Evolutionary conservation across 2,888 invertebrate genomes (phyloP).

Genomic region (Athrips mouffetella): DNA sequence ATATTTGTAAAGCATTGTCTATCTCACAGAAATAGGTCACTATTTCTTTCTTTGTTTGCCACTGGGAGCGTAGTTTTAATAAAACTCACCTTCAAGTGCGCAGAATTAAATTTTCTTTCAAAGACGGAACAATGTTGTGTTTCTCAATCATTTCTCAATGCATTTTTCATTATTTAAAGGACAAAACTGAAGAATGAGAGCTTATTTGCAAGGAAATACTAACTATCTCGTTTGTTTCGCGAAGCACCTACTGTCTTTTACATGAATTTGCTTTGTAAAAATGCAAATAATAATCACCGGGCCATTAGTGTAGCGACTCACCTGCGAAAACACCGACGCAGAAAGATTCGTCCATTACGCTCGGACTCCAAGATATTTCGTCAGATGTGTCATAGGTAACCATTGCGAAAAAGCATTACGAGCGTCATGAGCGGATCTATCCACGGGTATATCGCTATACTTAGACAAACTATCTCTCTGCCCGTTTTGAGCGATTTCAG

Average conservation of each 20-base stretch:
- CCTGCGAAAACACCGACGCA: not conserved
- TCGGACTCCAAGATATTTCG: not conserved
- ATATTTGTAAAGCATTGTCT: constrained; percentile 47
- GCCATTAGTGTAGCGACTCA: too few relatives aligned
- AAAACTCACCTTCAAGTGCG: not conserved
- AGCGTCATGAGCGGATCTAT: too few relatives aligned
- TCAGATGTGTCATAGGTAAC: too few relatives aligned
- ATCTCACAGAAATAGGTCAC: constrained; percentile 47
- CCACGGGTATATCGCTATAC: too few relatives aligned
- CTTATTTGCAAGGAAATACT: constrained; percentile 1
- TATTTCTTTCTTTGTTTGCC: constrained; percentile 34
- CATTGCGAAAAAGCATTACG: too few relatives aligned
- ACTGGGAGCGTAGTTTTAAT: not conserved
- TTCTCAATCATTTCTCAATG: not conserved
- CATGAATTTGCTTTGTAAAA: not conserved
- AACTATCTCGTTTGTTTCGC: not conserved
- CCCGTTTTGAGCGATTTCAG: too few relatives aligned
- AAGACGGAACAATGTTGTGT: constrained; percentile 2
- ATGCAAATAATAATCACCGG: too few relatives aligned
- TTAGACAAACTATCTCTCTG: too few relatives aligned
- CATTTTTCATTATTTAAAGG: constrained; percentile 8
- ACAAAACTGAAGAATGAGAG: constrained; percentile 8
- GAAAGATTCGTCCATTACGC: not conserved
- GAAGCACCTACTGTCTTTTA: not conserved
- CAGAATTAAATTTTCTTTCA: constrained; percentile 4